These are phyloP conservation scores for Selene dorsalis DNA, from an alignment of 2,797 vertebrate species.

Conservation along the genomic window DNA sequence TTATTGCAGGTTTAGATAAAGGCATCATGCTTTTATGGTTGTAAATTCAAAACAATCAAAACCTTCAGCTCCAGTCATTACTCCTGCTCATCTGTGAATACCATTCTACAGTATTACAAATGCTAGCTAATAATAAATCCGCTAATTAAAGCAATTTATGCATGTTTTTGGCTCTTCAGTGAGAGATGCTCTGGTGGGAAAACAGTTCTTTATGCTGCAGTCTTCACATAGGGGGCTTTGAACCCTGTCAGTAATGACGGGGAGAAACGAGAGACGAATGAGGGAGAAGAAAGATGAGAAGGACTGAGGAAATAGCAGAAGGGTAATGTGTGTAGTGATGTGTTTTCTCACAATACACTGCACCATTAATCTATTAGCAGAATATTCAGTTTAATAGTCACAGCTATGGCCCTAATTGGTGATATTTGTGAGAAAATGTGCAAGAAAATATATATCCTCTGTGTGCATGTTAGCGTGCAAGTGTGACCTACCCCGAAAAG, in stretches of 20 bases:
- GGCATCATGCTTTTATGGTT: background rate
- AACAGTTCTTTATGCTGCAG: constrained; percentile 68
- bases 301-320: constrained; percentile 51
- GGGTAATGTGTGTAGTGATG: constrained; percentile 57
- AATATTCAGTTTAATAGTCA: constrained; percentile 63
- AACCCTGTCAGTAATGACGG: constrained; percentile 72
- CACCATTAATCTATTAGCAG: constrained; percentile 32
- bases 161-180: constrained; percentile 63
- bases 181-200: constrained; percentile 67
- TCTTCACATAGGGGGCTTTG: constrained; percentile 66
- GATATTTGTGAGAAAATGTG: constrained; percentile 31
- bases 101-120: constrained; percentile 55
- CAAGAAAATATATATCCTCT: constrained; percentile 34
- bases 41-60: constrained; percentile 28
- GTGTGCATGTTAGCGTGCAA: constrained; percentile 35
- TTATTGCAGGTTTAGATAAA: constrained; percentile 25
- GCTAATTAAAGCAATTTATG: constrained; percentile 76
- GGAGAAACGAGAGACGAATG: constrained; percentile 50
- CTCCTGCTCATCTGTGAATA: constrained; percentile 46
- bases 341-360: constrained; percentile 41
- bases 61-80: constrained; percentile 47
- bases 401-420: constrained; percentile 37
- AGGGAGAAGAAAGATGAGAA: constrained; percentile 61
- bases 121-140: constrained; percentile 70
- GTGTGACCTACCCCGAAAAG: constrained; percentile 26